Percentiles rank a stretch among this genome's conserved stretches.
Evolutionary conservation across 2,888 invertebrate genomes (phyloP).

Genomic region (Odontothrips loti): DNA sequence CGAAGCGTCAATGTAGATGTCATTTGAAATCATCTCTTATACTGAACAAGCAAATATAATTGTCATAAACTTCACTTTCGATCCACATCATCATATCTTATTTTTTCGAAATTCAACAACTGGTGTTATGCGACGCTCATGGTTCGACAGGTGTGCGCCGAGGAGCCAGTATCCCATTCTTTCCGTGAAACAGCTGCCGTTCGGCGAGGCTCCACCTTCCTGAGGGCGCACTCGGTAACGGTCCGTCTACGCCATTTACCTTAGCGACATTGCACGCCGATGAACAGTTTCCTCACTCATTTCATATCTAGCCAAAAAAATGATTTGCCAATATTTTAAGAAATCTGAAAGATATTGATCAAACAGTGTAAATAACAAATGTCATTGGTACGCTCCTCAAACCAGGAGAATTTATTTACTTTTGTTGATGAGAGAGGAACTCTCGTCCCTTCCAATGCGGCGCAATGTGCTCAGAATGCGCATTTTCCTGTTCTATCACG

Average conservation of each 20-base stretch:
- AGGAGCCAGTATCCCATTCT: slow-evolving; percentile 11
- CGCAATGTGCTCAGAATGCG: neutral
- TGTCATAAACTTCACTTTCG: no score
- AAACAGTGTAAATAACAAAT: neutral
- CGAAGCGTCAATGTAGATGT: no score
- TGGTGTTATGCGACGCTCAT: no score
- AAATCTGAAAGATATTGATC: neutral
- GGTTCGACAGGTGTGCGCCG: neutral
- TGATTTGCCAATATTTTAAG: neutral
- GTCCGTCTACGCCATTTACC: neutral
- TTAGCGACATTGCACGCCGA: neutral
- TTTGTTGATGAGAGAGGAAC: neutral
- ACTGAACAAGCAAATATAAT: no score
- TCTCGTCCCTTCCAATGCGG: neutral
- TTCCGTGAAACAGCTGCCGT: slow-evolving; percentile 12
- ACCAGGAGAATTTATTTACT: neutral
- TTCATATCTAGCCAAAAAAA: neutral
- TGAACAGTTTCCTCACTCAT: neutral
- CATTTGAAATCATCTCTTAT: no score
- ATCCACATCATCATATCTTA: no score
- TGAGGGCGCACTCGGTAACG: slow-evolving; percentile 18
- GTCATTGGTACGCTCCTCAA: no score
- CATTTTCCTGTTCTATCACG: slow-evolving; percentile 15
- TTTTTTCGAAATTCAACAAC: no score
- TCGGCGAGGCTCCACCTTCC: neutral